phyloP scores from a whole-genome alignment of 2,888 invertebrate species.

The Rhagophthalmus giganteus region DNA sequence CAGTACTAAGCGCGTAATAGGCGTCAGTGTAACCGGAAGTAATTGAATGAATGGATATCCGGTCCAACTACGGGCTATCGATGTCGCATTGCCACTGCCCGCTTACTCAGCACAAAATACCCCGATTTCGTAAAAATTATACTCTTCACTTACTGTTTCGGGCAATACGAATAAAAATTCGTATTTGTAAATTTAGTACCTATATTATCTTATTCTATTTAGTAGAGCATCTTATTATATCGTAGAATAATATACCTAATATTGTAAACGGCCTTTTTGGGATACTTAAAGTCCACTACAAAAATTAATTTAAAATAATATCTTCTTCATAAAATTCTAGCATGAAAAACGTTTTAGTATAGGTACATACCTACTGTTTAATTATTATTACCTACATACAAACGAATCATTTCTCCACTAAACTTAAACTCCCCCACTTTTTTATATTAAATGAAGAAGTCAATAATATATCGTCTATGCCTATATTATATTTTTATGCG shows the following conservation, averaged over 20 bases:
- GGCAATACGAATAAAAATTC: background rate
- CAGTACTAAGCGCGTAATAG: conserved; percentile 16
- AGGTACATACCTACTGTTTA: too few relatives aligned
- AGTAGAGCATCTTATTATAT: background rate
- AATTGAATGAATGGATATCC: conserved; percentile 19
- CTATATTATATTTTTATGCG: conserved; percentile 5
- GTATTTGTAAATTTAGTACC: background rate
- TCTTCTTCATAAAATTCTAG: too few relatives aligned
- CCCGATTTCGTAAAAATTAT: conserved; percentile 7
- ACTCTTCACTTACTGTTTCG: conserved; percentile 6
- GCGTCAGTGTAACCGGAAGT: conserved; percentile 20
- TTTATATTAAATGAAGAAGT: too few relatives aligned
- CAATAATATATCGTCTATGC: too few relatives aligned
- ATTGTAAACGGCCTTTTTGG: background rate
- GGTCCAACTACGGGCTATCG: conserved; percentile 12
- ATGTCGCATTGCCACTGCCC: conserved; percentile 5
- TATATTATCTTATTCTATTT: background rate
- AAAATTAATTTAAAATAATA: too few relatives aligned
- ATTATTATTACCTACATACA: too few relatives aligned
- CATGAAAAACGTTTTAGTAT: too few relatives aligned
- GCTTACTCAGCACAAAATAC: conserved; percentile 14
- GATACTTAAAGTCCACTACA: too few relatives aligned
- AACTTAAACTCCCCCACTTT: too few relatives aligned
- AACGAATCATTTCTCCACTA: background rate
- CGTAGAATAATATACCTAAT: too few relatives aligned